Percentiles rank a stretch among this genome's conserved stretches.
phyloP scores from a whole-genome alignment of 53 echinoderm and acorn worm species.

The Apostichopus leukothele region DNA sequence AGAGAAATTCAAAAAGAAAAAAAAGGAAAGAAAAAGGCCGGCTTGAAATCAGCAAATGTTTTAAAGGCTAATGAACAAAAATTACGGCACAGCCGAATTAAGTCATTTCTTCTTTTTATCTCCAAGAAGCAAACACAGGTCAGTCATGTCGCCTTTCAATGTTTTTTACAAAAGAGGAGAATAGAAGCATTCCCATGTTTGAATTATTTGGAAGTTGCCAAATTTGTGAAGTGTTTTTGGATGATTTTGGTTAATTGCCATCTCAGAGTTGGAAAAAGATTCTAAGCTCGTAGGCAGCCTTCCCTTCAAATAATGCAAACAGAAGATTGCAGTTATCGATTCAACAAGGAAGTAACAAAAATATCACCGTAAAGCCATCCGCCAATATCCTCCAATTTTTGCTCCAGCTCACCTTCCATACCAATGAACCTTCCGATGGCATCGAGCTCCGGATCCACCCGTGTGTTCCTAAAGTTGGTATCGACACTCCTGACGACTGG shows the following conservation, averaged over 20 bases:
- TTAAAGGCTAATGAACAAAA: too few species aligned
- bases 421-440: slow-evolving; percentile 80
- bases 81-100: too few species aligned
- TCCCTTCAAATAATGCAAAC: too few species aligned
- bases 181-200: not conserved
- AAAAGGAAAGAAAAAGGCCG: too few species aligned
- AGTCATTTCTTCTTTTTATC: not conserved
- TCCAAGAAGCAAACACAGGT: slow-evolving; percentile 2
- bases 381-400: slow-evolving; percentile 44
- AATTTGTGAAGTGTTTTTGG: not conserved
- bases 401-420: slow-evolving; percentile 79
- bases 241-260: not conserved
- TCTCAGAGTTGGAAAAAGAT: too few species aligned
- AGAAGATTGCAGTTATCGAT: not conserved
- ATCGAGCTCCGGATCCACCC: slow-evolving; percentile 80
- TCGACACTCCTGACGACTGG: slow-evolving; percentile 71
- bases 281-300: too few species aligned
- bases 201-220: not conserved
- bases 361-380: slow-evolving; percentile 38
- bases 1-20: too few species aligned
- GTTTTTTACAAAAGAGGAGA: not conserved
- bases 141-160: too few species aligned
- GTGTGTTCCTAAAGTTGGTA: slow-evolving; percentile 70
- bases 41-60: too few species aligned
- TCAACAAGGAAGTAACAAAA: slow-evolving; percentile 24